These are phyloP conservation scores for Augochlorella aurata DNA, from an alignment of 2,888 invertebrate genomes.

Conservation along the genomic window DNA sequence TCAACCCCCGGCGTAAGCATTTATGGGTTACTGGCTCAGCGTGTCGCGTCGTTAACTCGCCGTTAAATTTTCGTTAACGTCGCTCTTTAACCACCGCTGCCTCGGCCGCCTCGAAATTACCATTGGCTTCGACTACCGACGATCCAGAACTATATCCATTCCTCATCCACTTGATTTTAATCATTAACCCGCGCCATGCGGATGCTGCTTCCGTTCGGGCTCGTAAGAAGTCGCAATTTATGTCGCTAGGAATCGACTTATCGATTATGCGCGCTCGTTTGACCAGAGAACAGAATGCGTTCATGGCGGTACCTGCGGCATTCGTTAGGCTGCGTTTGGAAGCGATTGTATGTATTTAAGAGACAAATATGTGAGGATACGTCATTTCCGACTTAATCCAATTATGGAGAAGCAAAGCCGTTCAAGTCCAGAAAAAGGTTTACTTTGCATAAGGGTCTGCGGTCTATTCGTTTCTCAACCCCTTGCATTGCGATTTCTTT, in stretches of 20 bases:
- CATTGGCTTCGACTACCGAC: constrained; percentile 22
- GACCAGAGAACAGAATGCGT: no score
- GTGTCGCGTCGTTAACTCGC: constrained; percentile 76
- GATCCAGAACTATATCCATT: neutral
- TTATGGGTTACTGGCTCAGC: constrained; percentile 80
- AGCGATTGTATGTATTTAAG: no score
- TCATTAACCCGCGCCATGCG: neutral
- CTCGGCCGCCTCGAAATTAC: constrained; percentile 22
- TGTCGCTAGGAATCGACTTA: neutral
- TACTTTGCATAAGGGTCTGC: no score
- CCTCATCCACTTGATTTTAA: neutral
- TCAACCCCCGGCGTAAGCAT: constrained; percentile 67
- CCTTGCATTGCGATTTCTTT: no score
- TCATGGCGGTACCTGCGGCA: no score
- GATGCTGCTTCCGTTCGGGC: neutral
- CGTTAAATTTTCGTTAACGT: constrained; percentile 74
- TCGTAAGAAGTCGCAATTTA: neutral
- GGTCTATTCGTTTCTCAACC: no score
- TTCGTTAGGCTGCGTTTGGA: no score
- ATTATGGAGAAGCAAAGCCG: no score
- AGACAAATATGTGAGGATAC: no score
- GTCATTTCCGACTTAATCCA: no score
- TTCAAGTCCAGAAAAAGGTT: no score
- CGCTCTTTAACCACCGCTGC: constrained; percentile 47
- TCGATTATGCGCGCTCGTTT: no score